These are phyloP conservation scores for Isaurus tuberculatus DNA, from an alignment of 92 coral and sea anemone species.

Conservation along the genomic window DNA sequence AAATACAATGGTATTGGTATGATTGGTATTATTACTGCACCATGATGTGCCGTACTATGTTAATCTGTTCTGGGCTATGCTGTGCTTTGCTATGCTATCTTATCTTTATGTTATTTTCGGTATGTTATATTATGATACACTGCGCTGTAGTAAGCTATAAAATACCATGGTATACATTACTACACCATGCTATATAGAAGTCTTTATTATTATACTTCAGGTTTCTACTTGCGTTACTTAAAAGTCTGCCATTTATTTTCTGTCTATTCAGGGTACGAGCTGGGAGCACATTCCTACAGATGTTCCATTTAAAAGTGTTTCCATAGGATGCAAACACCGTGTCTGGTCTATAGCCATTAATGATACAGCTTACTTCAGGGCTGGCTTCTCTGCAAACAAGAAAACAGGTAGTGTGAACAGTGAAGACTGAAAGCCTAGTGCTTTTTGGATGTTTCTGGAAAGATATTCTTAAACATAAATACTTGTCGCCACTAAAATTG, in stretches of 20 bases:
- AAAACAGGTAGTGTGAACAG: slow-evolving; percentile 67
- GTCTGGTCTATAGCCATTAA: slow-evolving; percentile 94
- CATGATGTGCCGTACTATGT: neutral
- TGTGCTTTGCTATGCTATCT: neutral
- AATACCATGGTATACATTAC: neutral
- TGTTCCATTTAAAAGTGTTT: slow-evolving; percentile 85
- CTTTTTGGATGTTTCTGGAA: too few species aligned
- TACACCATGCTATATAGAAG: neutral
- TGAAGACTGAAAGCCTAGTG: too few species aligned
- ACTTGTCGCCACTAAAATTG: too few species aligned
- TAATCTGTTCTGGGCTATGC: neutral
- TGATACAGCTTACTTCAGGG: slow-evolving; percentile 96
- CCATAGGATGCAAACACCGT: slow-evolving; percentile 83
- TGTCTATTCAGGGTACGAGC: slow-evolving; percentile 73
- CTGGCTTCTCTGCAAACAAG: slow-evolving; percentile 78
- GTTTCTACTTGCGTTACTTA: neutral
- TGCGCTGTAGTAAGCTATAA: neutral
- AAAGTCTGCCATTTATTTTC: neutral
- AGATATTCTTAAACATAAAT: too few species aligned
- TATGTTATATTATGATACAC: neutral
- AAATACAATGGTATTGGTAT: too few species aligned
- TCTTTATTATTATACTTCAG: too few species aligned
- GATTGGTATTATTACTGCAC: too few species aligned
- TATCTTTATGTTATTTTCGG: neutral
- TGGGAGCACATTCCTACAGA: slow-evolving; percentile 93